phyloP scores from a whole-genome alignment of 1,140 invertebrate genomes.

The Lanistes nyassanus region DNA sequence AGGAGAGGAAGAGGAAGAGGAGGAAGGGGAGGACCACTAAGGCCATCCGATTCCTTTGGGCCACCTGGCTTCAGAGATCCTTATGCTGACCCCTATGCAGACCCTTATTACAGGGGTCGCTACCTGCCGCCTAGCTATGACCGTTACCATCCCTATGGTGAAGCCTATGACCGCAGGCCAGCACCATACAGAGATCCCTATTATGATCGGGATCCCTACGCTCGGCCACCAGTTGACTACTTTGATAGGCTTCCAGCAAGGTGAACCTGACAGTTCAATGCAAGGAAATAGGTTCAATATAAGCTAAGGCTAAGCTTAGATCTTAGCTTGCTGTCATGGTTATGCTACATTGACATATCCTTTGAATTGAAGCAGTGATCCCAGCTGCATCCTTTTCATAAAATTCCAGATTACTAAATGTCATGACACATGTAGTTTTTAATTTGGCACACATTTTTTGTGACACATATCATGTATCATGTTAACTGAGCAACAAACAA shows the following conservation, averaged over 20 bases:
- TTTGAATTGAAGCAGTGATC: too few relatives aligned
- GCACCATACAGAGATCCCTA: slow-evolving; percentile 44
- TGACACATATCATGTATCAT: too few relatives aligned
- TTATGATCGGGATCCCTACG: slow-evolving; percentile 46
- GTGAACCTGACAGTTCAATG: not conserved
- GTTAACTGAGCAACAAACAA: too few relatives aligned
- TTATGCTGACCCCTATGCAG: slow-evolving; percentile 37
- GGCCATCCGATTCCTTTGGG: not conserved
- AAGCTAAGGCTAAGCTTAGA: too few relatives aligned
- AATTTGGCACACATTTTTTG: too few relatives aligned
- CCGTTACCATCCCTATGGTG: slow-evolving; percentile 55
- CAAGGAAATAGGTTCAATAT: too few relatives aligned
- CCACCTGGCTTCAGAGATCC: slow-evolving; percentile 35
- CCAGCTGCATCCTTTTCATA: too few relatives aligned
- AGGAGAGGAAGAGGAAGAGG: slow-evolving; percentile 13
- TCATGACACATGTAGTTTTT: too few relatives aligned
- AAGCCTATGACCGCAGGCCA: slow-evolving; percentile 54
- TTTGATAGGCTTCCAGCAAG: slow-evolving; percentile 36
- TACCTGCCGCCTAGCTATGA: slow-evolving; percentile 48
- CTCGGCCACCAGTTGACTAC: slow-evolving; percentile 52
- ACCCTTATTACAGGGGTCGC: slow-evolving; percentile 50
- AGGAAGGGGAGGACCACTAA: not conserved
- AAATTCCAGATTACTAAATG: too few relatives aligned
- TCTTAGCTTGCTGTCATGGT: too few relatives aligned
- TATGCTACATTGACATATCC: too few relatives aligned